phyloP scores from a whole-genome alignment of 35 echinoderm and acorn worm species.

The Ptychodera flava region DNA sequence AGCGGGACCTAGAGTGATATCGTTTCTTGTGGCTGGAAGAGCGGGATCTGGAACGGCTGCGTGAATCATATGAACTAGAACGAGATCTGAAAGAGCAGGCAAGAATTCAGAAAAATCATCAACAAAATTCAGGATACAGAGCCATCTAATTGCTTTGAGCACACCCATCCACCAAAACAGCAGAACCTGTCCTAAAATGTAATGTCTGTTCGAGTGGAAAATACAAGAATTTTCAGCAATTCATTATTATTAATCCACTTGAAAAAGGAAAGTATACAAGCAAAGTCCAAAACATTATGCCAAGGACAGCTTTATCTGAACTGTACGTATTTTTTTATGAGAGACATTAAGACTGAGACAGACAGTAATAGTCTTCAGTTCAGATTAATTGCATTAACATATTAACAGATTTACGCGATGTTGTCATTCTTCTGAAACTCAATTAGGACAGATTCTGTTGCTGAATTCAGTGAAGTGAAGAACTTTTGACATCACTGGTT shows the following conservation, averaged over 20 bases:
- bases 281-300: too few relatives aligned
- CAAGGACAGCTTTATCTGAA: too few relatives aligned
- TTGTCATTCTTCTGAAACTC: too few relatives aligned
- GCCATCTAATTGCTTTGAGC: not conserved
- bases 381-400: too few relatives aligned
- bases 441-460: too few relatives aligned
- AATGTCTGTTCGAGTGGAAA: not conserved
- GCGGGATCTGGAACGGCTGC: not conserved
- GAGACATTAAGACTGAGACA: too few relatives aligned
- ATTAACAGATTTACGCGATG: too few relatives aligned
- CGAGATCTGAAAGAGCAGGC: not conserved
- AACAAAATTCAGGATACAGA: not conserved
- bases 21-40: not conserved
- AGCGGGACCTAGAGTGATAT: not conserved
- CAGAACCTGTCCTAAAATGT: not conserved
- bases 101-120: not conserved
- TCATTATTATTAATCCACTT: not conserved
- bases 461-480: not conserved
- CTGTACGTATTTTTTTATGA: too few relatives aligned
- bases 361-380: too few relatives aligned
- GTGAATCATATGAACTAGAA: not conserved
- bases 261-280: not conserved
- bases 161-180: not conserved
- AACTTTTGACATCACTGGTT: not conserved
- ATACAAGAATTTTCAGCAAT: not conserved